Evolutionary conservation across 2,113 vertebrate genomes (phyloP).

Genomic region (Anser brachyrhynchus): DNA sequence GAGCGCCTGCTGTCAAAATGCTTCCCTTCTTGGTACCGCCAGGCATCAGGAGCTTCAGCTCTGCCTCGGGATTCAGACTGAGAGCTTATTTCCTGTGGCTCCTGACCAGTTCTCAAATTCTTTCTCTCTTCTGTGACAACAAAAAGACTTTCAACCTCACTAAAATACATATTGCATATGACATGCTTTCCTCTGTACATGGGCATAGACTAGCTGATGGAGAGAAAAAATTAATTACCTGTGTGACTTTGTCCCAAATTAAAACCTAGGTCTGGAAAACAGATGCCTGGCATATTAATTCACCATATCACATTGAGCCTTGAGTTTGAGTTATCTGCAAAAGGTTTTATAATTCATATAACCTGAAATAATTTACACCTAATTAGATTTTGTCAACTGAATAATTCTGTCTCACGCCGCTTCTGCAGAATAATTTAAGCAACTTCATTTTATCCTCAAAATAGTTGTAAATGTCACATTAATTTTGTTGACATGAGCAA

Average conservation of each 20-base stretch:
- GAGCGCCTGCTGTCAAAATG: not conserved
- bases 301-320: slow-evolving; percentile 60
- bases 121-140: not conserved
- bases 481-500: slow-evolving; percentile 80
- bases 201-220: not conserved
- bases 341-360: slow-evolving; percentile 80
- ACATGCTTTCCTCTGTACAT: not conserved
- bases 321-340: slow-evolving; percentile 73
- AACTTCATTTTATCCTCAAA: slow-evolving; percentile 78
- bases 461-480: slow-evolving; percentile 83
- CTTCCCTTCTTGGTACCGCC: not conserved
- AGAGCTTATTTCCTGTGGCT: not conserved
- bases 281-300: slow-evolving; percentile 64
- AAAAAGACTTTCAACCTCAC: not conserved
- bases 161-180: not conserved
- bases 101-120: not conserved
- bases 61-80: not conserved
- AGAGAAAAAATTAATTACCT: slow-evolving; percentile 26
- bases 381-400: slow-evolving; percentile 85
- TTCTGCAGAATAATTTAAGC: slow-evolving; percentile 77
- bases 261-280: slow-evolving; percentile 26
- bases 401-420: slow-evolving; percentile 78
- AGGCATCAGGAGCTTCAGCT: not conserved
- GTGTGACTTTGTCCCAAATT: slow-evolving; percentile 23
- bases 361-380: slow-evolving; percentile 82